Evolutionary conservation across 2,113 vertebrate species (phyloP), one percentile per base, ranked within the genome.

Genomic region (Neotoma lepida): DNA sequence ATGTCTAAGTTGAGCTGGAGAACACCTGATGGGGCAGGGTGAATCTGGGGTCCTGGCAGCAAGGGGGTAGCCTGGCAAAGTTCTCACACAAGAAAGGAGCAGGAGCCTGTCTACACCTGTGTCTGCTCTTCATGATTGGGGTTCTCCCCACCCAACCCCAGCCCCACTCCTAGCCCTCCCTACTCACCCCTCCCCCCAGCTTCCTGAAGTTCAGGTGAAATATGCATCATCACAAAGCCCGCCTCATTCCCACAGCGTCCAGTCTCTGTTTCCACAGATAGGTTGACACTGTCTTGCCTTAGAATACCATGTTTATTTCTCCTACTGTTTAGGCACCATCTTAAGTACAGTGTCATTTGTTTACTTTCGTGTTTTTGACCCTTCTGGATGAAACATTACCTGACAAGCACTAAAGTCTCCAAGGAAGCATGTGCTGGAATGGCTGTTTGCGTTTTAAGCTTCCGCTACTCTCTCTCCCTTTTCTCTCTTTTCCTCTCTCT

Each of bases 321-420:
- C 35, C 15, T 64, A 54, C 8, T 76, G 70, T 54, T 96, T 96
- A 92, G 88, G 85, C 7, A 0, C 81, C 64, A 68, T 92, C 80
- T 92, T 92, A 76, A 95, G 61, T 90, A 30, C 54, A 9, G n/a
- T 58, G 94, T 95, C n/a, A 44, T 80, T 90, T 95, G 86, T 95
- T 96, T 94, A 89, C 35, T 30, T 56, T 10, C 58, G 15, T 91
- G 24, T 58, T 94, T 96, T 94, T 63, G 80, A 58, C 17, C 35
- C 56, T 78, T 85, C 66, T 64, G 74, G 46, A 56, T 92, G 66
- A 97, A 90, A 95, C 92, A 54, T 30, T 84, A 46, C 41, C 71
- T 56, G 33, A 92, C 15, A 9, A 70, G 70, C 88, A 80, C 28
- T 85, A 33, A 49, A 49, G 26, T 94, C 93, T 93, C 56, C 35